Base-by-base conservation (phyloP, 64 coral and sea anemone genomes). In the Pocillopora damicornis region DNA sequence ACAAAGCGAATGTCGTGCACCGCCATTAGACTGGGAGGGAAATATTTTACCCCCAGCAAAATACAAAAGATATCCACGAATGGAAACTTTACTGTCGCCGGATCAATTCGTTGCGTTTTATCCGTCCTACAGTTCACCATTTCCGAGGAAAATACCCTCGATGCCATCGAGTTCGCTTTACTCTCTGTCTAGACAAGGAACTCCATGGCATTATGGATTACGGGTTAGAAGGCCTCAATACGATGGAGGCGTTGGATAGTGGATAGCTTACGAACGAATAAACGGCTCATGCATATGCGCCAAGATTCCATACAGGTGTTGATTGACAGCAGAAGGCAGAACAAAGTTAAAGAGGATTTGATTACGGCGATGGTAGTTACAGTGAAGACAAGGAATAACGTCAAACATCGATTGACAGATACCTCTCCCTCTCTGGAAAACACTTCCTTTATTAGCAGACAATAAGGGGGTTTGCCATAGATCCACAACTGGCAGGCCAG, bases 1-100 rank as follows among this genome's bases (percentile, higher is more conserved):
- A 2, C 88, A 79, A 17, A 96, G 94, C n/a, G 91, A 96, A 58
- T 96, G 94, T 75, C 86, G 91, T 4, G 94, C 91, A 3, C 94
- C 94, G 12, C 91, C 94, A 18, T 13, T 89, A 5, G 90, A 96
- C 60, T 93, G 91, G 69, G 94, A 96, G 13, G 94, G 94, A 1
- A 83, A 96, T 35, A 68, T 96, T 18, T 23, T 96, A 15, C 94
- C 94, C 22, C 94, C 94, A 5, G 7, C 60, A 1, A 80, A 86
- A 3, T 96, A 72, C 36, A 87, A 23, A 56, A 87, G 71, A 11
- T 96, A 93, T 15, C 91, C 88, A 15, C 77, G 83, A 51, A 51
- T 58, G 20, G 20, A 63, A 11, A 77, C 22, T 64, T 35, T 63
- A n/a, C 22, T 65, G 22, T 63, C 83, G 37, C 37, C 75, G 7